These are phyloP conservation scores for Pygathrix nemaeus DNA, from an alignment of 2,113 vertebrate species.

Conservation along the genomic window DNA sequence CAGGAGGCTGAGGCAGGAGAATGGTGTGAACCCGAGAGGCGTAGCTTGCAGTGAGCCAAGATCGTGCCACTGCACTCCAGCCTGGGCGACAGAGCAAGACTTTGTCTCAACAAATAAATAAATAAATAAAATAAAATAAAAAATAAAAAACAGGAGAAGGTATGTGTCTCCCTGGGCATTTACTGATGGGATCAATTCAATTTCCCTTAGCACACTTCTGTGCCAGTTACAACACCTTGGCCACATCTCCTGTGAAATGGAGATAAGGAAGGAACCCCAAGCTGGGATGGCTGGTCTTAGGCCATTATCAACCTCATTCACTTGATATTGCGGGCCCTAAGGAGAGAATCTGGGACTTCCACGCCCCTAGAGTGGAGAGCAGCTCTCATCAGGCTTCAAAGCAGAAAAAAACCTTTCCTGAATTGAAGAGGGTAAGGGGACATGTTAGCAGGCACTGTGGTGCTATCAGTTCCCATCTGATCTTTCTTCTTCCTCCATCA, in stretches of 20 bases:
- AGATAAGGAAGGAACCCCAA: neutral
- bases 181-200: neutral
- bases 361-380: neutral
- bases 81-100: too few relatives aligned
- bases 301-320: neutral
- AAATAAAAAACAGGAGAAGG: neutral
- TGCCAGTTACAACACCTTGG: neutral
- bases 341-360: neutral
- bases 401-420: neutral
- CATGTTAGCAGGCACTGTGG: neutral
- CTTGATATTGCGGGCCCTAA: neutral
- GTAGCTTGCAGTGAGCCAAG: too few relatives aligned
- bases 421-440: neutral
- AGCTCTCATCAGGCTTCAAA: neutral
- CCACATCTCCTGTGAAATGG: neutral
- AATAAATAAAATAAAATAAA: too few relatives aligned
- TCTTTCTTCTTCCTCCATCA: neutral
- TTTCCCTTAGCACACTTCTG: neutral
- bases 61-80: too few relatives aligned
- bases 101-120: too few relatives aligned
- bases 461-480: neutral
- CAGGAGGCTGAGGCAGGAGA: too few relatives aligned
- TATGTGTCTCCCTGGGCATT: neutral
- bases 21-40: too few relatives aligned
- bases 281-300: neutral